Evolutionary conservation across 1,140 invertebrate species (phyloP).

Genomic region (Neelides sp.): DNA sequence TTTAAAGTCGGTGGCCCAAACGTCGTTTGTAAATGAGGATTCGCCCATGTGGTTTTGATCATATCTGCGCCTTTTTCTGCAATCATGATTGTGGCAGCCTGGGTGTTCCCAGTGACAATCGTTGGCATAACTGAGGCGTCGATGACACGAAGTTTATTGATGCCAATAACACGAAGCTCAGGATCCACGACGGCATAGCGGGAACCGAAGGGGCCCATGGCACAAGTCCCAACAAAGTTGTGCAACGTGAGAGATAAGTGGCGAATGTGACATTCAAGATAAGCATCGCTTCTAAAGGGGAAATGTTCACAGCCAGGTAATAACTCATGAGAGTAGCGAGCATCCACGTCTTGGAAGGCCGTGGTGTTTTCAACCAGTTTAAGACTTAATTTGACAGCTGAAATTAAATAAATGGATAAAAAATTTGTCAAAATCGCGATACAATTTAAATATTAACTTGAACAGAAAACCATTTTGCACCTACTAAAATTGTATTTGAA

Average conservation of each 20-base stretch:
- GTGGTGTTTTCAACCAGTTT: conserved; percentile 8
- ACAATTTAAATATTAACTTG: too few species aligned
- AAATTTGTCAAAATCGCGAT: too few species aligned
- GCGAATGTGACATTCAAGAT: conserved; percentile 72
- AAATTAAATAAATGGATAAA: too few species aligned
- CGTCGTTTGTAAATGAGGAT: too few species aligned
- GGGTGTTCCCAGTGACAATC: not conserved
- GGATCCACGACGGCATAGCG: conserved; percentile 66
- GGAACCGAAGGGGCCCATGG: conserved; percentile 68
- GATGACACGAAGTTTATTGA: conserved; percentile 10
- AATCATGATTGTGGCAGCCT: conserved; percentile 15
- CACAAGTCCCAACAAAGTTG: conserved; percentile 41
- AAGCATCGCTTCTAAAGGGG: conserved; percentile 60
- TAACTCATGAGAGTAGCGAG: conserved; percentile 42
- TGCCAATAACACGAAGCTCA: conserved; percentile 39
- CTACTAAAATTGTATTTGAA: too few species aligned
- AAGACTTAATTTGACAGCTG: conserved; percentile 8
- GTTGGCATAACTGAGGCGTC: conserved; percentile 13
- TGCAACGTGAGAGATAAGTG: conserved; percentile 79
- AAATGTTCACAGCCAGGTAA: conserved; percentile 64
- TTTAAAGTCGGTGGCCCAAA: too few species aligned
- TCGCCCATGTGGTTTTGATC: conserved; percentile 6
- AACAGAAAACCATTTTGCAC: too few species aligned
- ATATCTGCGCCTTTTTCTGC: conserved; percentile 15
- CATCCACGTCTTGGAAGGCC: conserved; percentile 5